These are phyloP conservation scores for Symphodus melops DNA, from an alignment of 2,113 vertebrate genomes.

Conservation along the genomic window DNA sequence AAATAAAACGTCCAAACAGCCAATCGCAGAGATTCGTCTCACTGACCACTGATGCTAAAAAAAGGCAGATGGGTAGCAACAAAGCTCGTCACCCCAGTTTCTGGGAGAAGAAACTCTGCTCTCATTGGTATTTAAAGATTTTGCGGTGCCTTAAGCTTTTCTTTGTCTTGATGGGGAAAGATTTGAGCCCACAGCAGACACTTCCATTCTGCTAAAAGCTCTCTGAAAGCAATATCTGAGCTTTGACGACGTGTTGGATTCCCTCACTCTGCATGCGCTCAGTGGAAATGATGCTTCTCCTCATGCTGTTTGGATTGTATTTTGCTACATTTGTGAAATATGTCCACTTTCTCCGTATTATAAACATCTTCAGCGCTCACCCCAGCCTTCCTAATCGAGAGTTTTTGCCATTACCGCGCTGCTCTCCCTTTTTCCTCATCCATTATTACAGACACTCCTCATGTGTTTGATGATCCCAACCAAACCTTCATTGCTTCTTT, in stretches of 20 bases:
- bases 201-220: slow-evolving; percentile 57
- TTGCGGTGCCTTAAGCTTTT: slow-evolving; percentile 22
- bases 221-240: slow-evolving; percentile 49
- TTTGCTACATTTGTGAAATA: slow-evolving; percentile 41
- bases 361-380: neutral
- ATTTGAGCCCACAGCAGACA: slow-evolving; percentile 44
- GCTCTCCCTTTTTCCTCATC: neutral
- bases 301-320: slow-evolving; percentile 36
- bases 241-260: slow-evolving; percentile 53
- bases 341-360: slow-evolving; percentile 1
- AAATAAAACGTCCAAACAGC: too few species aligned
- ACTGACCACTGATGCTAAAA: too few species aligned
- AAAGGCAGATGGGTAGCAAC: too few species aligned
- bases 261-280: slow-evolving; percentile 28
- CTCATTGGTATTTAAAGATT: slow-evolving; percentile 39
- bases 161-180: slow-evolving; percentile 47
- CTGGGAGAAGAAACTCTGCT: slow-evolving; percentile 22
- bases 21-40: too few species aligned
- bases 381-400: neutral
- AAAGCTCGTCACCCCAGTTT: too few species aligned
- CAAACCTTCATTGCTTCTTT: slow-evolving; percentile 33
- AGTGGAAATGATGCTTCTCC: slow-evolving; percentile 46
- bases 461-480: slow-evolving; percentile 12
- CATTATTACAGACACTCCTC: slow-evolving; percentile 9
- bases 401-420: neutral